Conservation (phyloP, 2,113 vertebrate species). For the Nerophis lumbriciformis region DNA sequence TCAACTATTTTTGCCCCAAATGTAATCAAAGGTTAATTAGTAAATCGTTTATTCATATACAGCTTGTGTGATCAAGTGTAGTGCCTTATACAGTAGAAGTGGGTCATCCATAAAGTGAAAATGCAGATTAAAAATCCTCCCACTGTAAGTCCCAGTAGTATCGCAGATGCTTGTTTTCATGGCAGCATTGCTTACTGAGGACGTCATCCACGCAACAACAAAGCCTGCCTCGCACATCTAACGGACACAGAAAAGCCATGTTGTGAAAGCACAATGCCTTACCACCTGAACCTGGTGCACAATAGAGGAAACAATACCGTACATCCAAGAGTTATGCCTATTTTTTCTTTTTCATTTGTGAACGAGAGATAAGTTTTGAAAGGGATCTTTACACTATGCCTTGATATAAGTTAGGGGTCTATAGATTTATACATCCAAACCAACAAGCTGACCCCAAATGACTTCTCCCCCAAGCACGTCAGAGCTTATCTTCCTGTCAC, state of each 20-base stretch:
- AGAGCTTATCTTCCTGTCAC: too few species aligned
- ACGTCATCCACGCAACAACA: conserved; percentile 42
- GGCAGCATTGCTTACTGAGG: conserved; percentile 25
- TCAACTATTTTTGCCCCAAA: neutral
- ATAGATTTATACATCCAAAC: too few species aligned
- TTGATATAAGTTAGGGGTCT: too few species aligned
- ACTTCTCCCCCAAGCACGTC: too few species aligned
- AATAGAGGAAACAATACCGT: neutral
- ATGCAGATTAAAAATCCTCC: conserved; percentile 12
- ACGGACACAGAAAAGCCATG: conserved; percentile 17
- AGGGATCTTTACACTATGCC: too few species aligned
- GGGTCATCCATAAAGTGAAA: conserved; percentile 30
- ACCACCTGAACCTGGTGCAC: conserved; percentile 8
- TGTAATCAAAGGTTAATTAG: neutral
- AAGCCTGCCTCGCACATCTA: conserved; percentile 14
- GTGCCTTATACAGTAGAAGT: conserved; percentile 15
- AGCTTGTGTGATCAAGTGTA: conserved; percentile 1
- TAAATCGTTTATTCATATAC: neutral
- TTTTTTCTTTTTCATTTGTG: neutral
- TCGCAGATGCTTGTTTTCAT: conserved; percentile 22
- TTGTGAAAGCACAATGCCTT: conserved; percentile 16
- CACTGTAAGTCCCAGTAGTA: conserved; percentile 31
- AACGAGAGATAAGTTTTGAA: too few species aligned
- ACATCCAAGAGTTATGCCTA: conserved; percentile 3
- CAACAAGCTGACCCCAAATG: too few species aligned